These are phyloP conservation scores for Melanotaenia trifasciata DNA, from an alignment of 2,797 vertebrate genomes.

Conservation along the genomic window DNA sequence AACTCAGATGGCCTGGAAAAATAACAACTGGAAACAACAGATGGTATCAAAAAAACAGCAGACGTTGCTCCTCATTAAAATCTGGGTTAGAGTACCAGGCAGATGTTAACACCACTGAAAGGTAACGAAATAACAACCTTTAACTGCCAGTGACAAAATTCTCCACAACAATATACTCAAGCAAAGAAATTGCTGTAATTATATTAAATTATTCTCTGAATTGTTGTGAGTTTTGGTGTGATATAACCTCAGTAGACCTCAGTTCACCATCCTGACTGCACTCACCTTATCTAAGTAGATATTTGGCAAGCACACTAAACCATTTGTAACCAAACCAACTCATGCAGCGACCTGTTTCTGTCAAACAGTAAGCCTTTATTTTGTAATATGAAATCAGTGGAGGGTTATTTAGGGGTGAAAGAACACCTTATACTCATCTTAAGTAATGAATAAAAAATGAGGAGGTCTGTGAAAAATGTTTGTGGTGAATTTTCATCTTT, in stretches of 20 bases:
- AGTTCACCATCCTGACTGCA: constrained; percentile 34
- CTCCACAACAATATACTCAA: neutral
- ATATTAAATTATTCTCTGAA: neutral
- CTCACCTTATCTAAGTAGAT: constrained; percentile 54
- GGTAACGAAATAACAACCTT: neutral
- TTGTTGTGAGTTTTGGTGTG: neutral
- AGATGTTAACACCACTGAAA: constrained; percentile 6
- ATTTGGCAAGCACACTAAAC: constrained; percentile 47
- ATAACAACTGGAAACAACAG: constrained; percentile 13
- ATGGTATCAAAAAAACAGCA: constrained; percentile 1
- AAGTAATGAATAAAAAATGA: constrained; percentile 11
- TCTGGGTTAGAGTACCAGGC: neutral
- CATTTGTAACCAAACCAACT: constrained; percentile 60
- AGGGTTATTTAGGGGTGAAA: constrained; percentile 41
- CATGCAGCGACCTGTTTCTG: constrained; percentile 63
- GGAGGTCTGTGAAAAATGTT: constrained; percentile 19
- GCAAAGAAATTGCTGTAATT: constrained; percentile 3
- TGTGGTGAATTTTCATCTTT: constrained; percentile 22
- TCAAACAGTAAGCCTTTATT: constrained; percentile 49
- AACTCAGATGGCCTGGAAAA: neutral
- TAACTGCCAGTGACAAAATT: neutral
- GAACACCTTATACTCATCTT: constrained; percentile 32
- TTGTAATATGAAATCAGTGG: constrained; percentile 45
- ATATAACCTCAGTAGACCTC: constrained; percentile 26
- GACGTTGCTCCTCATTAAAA: neutral